Evolutionary conservation across 2,888 invertebrate genomes (phyloP).

Genomic region (Prosopocoilus inquinatus): DNA sequence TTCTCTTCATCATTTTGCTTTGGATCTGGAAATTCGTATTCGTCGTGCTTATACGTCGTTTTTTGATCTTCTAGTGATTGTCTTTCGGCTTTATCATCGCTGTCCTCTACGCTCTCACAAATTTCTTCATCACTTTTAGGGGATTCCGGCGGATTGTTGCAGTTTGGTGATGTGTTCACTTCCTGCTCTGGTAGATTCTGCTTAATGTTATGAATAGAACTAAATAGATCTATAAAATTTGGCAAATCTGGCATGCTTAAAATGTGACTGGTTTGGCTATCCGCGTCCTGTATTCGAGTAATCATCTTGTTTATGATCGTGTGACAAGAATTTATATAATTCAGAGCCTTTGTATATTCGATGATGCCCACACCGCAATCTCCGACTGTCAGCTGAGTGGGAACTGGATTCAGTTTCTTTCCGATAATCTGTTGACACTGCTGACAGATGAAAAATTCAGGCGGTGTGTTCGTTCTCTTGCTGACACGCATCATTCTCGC

Average conservation of each 20-base stretch:
- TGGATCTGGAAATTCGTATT: conserved; percentile 3
- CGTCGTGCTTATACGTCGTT: background rate
- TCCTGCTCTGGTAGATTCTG: background rate
- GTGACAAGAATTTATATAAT: conserved; percentile 19
- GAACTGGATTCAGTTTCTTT: background rate
- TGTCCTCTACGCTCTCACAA: background rate
- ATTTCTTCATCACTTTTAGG: background rate
- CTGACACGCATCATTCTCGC: background rate
- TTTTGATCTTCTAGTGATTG: background rate
- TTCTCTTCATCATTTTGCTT: conserved; percentile 4
- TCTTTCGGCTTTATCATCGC: background rate
- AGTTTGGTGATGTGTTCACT: background rate
- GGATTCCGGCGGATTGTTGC: background rate
- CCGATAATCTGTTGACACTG: conserved; percentile 13
- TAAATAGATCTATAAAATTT: conserved; percentile 17
- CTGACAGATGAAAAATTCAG: conserved; percentile 12
- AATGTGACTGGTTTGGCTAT: conserved; percentile 1
- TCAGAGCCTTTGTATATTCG: conserved; percentile 16
- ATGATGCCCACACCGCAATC: conserved; percentile 11
- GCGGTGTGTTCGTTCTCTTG: conserved; percentile 16
- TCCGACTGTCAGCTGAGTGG: conserved; percentile 4
- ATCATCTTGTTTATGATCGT: conserved; percentile 19
- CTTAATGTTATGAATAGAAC: conserved; percentile 1
- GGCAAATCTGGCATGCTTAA: conserved; percentile 17
- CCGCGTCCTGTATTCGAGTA: conserved; percentile 1